phyloP scores from a whole-genome alignment of 2,888 invertebrate species.

The Cataglyphis albicans region DNA sequence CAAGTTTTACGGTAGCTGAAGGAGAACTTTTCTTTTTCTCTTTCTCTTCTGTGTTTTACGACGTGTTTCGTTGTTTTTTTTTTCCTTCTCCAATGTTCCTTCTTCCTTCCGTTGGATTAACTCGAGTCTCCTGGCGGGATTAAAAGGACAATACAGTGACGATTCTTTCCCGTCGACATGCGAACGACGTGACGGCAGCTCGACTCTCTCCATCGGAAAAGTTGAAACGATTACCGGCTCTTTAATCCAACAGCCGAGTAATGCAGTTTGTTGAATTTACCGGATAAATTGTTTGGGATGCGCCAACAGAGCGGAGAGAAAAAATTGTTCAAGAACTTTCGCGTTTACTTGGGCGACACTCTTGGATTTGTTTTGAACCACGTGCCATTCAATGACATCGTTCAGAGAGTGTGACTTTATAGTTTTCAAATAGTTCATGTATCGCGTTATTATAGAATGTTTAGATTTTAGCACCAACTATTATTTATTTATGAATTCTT shows the following conservation, averaged over 20 bases:
- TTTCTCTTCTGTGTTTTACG: slow-evolving; percentile 36
- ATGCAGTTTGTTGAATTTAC: slow-evolving; percentile 37
- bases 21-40: background rate
- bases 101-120: slow-evolving; percentile 23
- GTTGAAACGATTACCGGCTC: slow-evolving; percentile 25
- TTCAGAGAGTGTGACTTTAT: background rate
- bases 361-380: slow-evolving; percentile 5
- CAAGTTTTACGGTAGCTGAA: slow-evolving; percentile 23
- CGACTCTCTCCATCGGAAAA: slow-evolving; percentile 28
- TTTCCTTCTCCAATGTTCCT: background rate
- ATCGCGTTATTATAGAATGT: background rate
- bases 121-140: slow-evolving; percentile 56
- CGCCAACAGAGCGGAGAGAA: slow-evolving; percentile 8
- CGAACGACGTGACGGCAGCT: background rate
- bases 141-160: slow-evolving; percentile 34
- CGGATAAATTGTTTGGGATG: slow-evolving; percentile 36
- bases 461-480: background rate
- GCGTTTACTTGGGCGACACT: slow-evolving; percentile 20
- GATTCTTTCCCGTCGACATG: slow-evolving; percentile 19
- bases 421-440: background rate
- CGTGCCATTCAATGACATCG: background rate
- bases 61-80: background rate
- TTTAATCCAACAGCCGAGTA: slow-evolving; percentile 29
- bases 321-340: slow-evolving; percentile 22
- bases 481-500: background rate